phyloP scores from a whole-genome alignment of 2,888 invertebrate species.

The Gnatocerus cornutus region DNA sequence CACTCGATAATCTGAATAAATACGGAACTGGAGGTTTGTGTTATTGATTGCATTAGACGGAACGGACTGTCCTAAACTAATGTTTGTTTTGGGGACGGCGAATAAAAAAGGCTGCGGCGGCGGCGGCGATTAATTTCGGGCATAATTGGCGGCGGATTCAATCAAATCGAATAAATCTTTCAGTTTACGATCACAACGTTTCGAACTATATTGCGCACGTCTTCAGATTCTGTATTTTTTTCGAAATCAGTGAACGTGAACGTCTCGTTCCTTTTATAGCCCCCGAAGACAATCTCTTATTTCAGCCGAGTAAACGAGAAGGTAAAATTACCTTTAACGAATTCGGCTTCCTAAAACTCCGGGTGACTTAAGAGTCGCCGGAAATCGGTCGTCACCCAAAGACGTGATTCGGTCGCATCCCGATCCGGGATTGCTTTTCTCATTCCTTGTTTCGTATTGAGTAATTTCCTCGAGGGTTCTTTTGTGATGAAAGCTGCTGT shows the following conservation, averaged over 20 bases:
- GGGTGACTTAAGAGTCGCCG: neutral
- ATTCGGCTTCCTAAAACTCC: neutral
- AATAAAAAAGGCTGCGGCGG: neutral
- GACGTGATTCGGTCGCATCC: conserved; percentile 8
- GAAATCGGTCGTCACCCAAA: conserved; percentile 11
- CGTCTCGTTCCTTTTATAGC: too few relatives aligned
- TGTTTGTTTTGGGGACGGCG: conserved; percentile 46
- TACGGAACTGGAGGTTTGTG: conserved; percentile 47
- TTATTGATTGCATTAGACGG: conserved; percentile 52
- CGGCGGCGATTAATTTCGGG: neutral
- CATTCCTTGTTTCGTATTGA: conserved; percentile 9
- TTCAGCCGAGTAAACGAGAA: too few relatives aligned
- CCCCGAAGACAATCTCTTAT: too few relatives aligned
- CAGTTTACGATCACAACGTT: too few relatives aligned
- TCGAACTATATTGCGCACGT: too few relatives aligned
- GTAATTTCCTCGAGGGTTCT: conserved; percentile 31
- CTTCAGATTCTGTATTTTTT: too few relatives aligned
- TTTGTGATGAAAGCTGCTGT: conserved; percentile 21
- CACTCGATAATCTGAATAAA: conserved; percentile 51
- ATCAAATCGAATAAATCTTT: too few relatives aligned
- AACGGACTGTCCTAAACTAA: conserved; percentile 49
- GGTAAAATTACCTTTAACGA: too few relatives aligned
- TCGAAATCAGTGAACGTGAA: too few relatives aligned
- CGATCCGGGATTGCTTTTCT: conserved; percentile 16
- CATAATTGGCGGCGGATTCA: too few relatives aligned